Evolutionary conservation across 2,113 vertebrate genomes (phyloP).

Genomic region (Aspidoscelis tigris): DNA sequence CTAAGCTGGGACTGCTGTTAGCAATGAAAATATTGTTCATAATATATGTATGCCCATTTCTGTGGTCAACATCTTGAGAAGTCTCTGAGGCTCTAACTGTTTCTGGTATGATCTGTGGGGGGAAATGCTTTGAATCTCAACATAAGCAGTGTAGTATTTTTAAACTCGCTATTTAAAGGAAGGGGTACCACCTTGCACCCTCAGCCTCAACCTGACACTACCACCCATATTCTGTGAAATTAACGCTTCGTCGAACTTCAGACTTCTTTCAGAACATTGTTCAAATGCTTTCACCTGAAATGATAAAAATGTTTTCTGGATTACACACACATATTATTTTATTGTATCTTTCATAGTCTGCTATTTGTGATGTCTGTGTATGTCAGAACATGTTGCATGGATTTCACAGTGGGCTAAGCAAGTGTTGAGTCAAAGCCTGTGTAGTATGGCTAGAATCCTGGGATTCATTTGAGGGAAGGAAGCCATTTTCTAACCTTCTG

Average conservation of each 20-base stretch:
- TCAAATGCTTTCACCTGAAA: slow-evolving; percentile 30
- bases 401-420: slow-evolving; percentile 55
- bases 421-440: neutral
- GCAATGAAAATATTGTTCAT: neutral
- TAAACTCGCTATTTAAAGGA: neutral
- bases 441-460: neutral
- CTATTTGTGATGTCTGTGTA: slow-evolving; percentile 36
- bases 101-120: neutral
- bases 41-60: neutral
- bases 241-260: slow-evolving; percentile 54
- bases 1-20: neutral
- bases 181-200: neutral
- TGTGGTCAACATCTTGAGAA: neutral
- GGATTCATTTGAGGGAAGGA: neutral
- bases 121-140: neutral
- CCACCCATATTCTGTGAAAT: neutral
- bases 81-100: neutral
- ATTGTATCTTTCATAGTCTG: slow-evolving; percentile 35
- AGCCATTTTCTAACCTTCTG: neutral
- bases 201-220: neutral
- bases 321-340: slow-evolving; percentile 45
- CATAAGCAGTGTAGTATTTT: neutral
- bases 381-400: slow-evolving; percentile 62
- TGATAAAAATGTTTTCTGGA: slow-evolving; percentile 33
- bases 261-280: slow-evolving; percentile 59